Percentiles rank a stretch among this genome's conserved stretches.
These are phyloP conservation scores for Unio delphinus DNA, from an alignment of 2,888 invertebrate genomes.

Conservation along the genomic window DNA sequence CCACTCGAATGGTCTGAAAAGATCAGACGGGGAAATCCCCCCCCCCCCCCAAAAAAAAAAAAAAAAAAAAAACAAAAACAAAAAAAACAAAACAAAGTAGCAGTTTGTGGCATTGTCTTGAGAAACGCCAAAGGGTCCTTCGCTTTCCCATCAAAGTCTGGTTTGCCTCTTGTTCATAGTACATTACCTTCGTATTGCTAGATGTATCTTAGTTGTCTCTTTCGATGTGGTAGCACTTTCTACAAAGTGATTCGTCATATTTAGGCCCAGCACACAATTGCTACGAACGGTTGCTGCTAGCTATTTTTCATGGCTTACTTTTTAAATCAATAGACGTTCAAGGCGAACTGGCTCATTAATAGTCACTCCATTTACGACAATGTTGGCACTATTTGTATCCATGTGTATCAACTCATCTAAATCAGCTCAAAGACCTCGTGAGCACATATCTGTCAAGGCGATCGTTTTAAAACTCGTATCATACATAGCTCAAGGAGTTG, in stretches of 20 bases:
- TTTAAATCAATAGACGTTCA: not conserved
- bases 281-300: not conserved
- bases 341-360: not conserved
- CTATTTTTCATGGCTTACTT: not conserved
- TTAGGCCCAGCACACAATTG: not conserved
- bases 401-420: slow-evolving; percentile 1
- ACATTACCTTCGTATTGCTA: too few relatives aligned
- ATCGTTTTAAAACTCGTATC: not conserved
- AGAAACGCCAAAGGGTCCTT: too few relatives aligned
- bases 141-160: not conserved
- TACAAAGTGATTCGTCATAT: not conserved
- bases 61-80: too few relatives aligned
- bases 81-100: too few relatives aligned
- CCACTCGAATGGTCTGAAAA: too few relatives aligned
- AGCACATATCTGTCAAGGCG: not conserved
- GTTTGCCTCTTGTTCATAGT: not conserved
- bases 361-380: not conserved
- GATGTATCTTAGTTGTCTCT: not conserved
- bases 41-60: too few relatives aligned
- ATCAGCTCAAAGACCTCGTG: not conserved
- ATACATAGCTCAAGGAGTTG: slow-evolving; percentile 1
- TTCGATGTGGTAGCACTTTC: not conserved
- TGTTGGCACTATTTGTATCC: slow-evolving; percentile 1
- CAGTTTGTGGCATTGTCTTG: too few relatives aligned
- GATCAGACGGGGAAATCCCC: too few relatives aligned